phyloP scores from a whole-genome alignment of 2,113 vertebrate species.

The Syngnathus scovelli region DNA sequence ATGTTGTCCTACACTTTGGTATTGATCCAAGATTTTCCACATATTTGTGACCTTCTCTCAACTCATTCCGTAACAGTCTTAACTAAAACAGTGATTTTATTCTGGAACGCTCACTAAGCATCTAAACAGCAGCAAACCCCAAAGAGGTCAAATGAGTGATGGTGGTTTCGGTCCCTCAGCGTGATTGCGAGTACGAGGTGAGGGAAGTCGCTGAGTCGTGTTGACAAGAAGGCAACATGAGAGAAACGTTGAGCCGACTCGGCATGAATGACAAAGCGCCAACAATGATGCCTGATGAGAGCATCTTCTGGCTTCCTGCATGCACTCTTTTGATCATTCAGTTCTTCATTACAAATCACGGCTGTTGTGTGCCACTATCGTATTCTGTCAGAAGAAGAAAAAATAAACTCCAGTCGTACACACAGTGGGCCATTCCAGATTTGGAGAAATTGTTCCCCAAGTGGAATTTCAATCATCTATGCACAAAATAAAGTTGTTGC shows the following conservation, averaged over 20 bases:
- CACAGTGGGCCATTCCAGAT: neutral
- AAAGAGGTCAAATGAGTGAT: conserved; percentile 54
- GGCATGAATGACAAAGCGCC: conserved; percentile 39
- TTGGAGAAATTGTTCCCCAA: neutral
- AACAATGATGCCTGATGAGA: conserved; percentile 45
- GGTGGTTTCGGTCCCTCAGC: conserved; percentile 46
- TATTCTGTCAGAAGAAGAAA: neutral
- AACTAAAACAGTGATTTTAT: neutral
- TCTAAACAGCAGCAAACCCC: conserved; percentile 19
- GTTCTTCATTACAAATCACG: neutral
- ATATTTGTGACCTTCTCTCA: neutral
- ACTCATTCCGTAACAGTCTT: neutral
- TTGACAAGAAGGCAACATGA: conserved; percentile 27
- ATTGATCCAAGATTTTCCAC: neutral
- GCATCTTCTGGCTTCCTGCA: neutral
- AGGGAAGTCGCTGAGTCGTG: conserved; percentile 33
- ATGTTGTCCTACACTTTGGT: neutral
- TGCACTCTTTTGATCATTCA: neutral
- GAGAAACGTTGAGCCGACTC: conserved; percentile 39
- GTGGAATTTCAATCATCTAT: neutral
- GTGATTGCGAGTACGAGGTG: conserved; percentile 49
- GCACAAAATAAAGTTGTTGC: neutral
- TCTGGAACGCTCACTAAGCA: neutral
- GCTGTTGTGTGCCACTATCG: neutral
- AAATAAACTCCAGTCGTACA: neutral